phyloP scores from a whole-genome alignment of 2,797 vertebrate species.

The Phalanger gymnotis region DNA sequence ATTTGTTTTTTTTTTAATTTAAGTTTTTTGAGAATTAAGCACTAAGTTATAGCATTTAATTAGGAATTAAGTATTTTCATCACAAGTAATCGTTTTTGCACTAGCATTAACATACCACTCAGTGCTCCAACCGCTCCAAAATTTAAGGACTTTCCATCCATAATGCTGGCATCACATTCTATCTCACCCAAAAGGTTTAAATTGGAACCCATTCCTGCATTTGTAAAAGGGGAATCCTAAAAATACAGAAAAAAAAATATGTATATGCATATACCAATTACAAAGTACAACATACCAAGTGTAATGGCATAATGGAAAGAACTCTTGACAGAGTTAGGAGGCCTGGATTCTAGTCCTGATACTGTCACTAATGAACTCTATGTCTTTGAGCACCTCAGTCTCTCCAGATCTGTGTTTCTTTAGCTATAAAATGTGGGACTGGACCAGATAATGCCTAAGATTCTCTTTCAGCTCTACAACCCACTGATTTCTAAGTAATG shows the following conservation, averaged over 20 bases:
- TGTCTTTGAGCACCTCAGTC: not conserved
- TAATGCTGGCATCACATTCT: constrained; percentile 99
- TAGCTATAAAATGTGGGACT: not conserved
- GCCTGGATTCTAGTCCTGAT: not conserved
- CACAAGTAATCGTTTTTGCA: not conserved
- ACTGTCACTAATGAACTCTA: not conserved
- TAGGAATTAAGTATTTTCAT: not conserved
- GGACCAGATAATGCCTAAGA: not conserved
- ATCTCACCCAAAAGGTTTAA: constrained; percentile 97
- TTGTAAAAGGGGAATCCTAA: constrained; percentile 99
- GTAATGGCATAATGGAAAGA: not conserved
- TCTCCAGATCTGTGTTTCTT: not conserved
- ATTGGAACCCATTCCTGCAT: constrained; percentile 98
- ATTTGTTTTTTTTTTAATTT: not conserved
- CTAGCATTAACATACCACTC: constrained; percentile 89
- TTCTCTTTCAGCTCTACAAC: not conserved
- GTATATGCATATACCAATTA: not conserved
- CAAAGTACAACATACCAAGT: not conserved
- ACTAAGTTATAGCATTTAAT: not conserved
- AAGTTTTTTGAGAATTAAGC: constrained; percentile 33
- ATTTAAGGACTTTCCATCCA: constrained; percentile 98
- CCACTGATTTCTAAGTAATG: not conserved
- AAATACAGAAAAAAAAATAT: constrained; percentile 76
- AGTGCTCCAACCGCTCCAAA: constrained; percentile 97
- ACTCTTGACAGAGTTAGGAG: not conserved